Evolutionary conservation across 2,113 vertebrate species (phyloP).

Genomic region (Corynorhinus townsendii): DNA sequence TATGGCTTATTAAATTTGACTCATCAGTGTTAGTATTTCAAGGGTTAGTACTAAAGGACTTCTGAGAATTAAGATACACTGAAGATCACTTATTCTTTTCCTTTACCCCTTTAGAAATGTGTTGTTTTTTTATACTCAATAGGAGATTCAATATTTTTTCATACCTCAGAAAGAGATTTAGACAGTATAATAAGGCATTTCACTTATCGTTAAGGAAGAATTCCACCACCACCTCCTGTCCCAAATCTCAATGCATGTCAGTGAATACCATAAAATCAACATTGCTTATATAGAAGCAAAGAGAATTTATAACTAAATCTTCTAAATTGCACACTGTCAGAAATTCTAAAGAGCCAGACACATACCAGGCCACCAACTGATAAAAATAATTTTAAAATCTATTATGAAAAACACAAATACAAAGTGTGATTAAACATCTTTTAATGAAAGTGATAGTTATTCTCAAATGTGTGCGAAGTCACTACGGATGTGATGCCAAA

Average conservation of each 20-base stretch:
- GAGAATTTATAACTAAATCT: not conserved
- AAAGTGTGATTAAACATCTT: slow-evolving; percentile 49
- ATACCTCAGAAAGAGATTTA: not conserved
- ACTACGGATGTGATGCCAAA: not conserved
- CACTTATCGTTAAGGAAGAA: slow-evolving; percentile 9
- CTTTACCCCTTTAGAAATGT: not conserved
- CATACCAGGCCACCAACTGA: not conserved
- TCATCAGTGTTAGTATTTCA: not conserved
- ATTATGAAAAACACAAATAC: slow-evolving; percentile 24
- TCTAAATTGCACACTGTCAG: not conserved
- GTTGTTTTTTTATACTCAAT: not conserved
- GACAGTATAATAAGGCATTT: not conserved
- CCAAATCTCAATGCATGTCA: not conserved
- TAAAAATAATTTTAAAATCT: slow-evolving; percentile 38
- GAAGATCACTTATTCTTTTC: not conserved
- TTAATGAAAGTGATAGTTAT: slow-evolving; percentile 22
- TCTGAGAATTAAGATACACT: not conserved
- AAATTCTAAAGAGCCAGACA: not conserved
- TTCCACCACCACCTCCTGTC: not conserved
- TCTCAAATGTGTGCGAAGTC: not conserved
- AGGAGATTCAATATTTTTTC: not conserved
- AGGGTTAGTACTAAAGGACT: not conserved
- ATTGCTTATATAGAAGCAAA: not conserved
- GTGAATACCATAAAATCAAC: not conserved
- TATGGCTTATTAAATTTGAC: not conserved